Evolutionary conservation across 2,888 invertebrate species (phyloP), one percentile per base, ranked within the genome.

Genomic region (Habrosyne pyritoides): DNA sequence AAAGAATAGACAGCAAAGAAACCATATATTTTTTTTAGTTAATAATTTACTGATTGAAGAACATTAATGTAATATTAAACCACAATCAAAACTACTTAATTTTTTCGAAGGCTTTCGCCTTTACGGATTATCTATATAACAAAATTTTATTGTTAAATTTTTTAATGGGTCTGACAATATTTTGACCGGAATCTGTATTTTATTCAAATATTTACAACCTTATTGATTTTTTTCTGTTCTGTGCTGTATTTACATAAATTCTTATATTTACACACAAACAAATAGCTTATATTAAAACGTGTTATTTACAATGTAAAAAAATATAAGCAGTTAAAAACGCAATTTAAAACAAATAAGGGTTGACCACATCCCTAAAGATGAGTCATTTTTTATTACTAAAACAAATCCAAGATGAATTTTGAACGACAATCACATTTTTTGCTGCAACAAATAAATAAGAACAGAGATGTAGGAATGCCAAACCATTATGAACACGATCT

Each of bases 261-360:
- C 7, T 80, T 78, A 79, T 89, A 88, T 87, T 76, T 87, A 89
- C 88, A 89, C 67, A 77, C 69, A n/a, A n/a, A n/a, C n/a, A n/a
- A n/a, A n/a, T n/a, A n/a, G n/a, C n/a, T n/a, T n/a, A n/a, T n/a
- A n/a, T n/a, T n/a, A n/a, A n/a, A n/a, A n/a, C n/a, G n/a, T n/a
- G n/a, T n/a, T 77, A 81, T 81, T 75, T 76, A 80, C 79, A 80
- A 30, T 10, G 21, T 8, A 36, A 21, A 30, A 51, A 18, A 21
- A 50, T 36, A 47, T 48, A 62, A 46, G 58, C 55, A 60, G 54
- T 55, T 30, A 55, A 36, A 47, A 56, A 52, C 59, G 59, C 59
- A 22, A 52, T 14, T 51, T 47, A 55, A 60, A 63, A 53, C 53
- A 54, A 47, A 50, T 54, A 55, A 53, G 56, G 63, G 10, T 61